Evolutionary conservation across 1,140 invertebrate species (phyloP), one percentile per base, ranked within the genome.

Genomic region (Camponotus pennsylvanicus): DNA sequence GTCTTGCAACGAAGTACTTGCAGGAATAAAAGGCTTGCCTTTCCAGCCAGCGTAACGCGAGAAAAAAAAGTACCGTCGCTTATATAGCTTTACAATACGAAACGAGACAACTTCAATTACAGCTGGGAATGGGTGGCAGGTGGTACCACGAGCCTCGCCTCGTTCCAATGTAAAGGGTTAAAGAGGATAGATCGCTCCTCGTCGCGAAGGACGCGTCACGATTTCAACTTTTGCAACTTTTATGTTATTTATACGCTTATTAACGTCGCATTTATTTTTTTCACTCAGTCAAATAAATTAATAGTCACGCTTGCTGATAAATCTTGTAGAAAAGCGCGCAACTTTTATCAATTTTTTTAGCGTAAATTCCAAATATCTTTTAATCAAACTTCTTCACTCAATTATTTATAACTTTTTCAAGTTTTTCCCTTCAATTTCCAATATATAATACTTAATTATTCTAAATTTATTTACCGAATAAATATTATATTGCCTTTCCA

Each of bases 31-130:
- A 83, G 69, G 55, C 55, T 83, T 61, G 79, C 69, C 79, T 83
- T 75, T 75, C 66, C 8, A 49, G 32, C 40, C 77, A 13, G 45
- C 45, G n/a, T 42, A 49, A 40, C 79, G 57, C 32, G 52, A 34
- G 27, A 61, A 61, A 70, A 71, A 61, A 63, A 83, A 73, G 21
- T 40, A 71, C 11, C n/a, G 52, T 70, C n/a, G 79, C 11, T 69
- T 83, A 75, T 83, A 83, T 83, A 83, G 79, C 69, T 75, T 73
- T 73, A 83, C 79, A 75, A 75, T 83, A 83, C 79, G 79, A 83
- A 75, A 83, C 79, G 69, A 83, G 79, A 83, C 79, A 83, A 83
- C 79, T 83, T 83, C 79, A 83, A 83, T 83, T 83, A 83, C 73
- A 83, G 79, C 79, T 75, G 79, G 79, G 79, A 83, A 83, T 83